Evolutionary conservation across 1,140 invertebrate genomes (phyloP), one percentile per base, ranked within the genome.

Genomic region (Pseudomyrmex pallidus): DNA sequence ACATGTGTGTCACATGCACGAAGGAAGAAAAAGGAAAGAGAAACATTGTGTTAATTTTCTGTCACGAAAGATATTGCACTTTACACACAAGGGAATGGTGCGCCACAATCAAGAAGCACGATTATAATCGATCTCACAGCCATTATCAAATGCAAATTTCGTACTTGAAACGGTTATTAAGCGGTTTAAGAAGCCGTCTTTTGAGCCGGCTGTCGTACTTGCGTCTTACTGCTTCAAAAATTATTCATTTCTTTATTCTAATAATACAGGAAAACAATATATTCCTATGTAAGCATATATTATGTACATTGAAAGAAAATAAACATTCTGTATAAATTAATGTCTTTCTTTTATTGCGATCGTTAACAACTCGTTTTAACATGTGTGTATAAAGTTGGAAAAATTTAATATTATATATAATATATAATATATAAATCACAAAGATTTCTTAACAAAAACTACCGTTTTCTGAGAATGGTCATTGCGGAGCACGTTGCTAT

Each of bases 161-260:
- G 67, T 70, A 78, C 64, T 78, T 77, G 22, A 48, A 67, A 67
- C 35, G 54, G 2, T 46, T 50, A 2, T n/a, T 35, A 68, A 67
- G n/a, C 35, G 35, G 35, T 35, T 35, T 78, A 48, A 78, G 52
- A 67, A 78, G 25, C 35, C 13, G 17, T 48, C 44, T n/a, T 9
- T 68, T 56, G 17, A n/a, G 63, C 46, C 54, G 84, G 63, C 44
- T 82, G 52, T 78, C 64, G 13, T 66, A 62, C 48, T 72, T 68
- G 56, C 46, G 77, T 50, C 70, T 84, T 52, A 35, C 77, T 77
- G 66, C 44, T 85, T n/a, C 12, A 57, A 85, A 63, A 82, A 46
- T 83, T 84, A 13, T 52, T 80, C 59, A 56, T 90, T 89, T 87
- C 72, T 89, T 89, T 77, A 61, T 48, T n/a, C 48, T 76, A 13